Evolutionary conservation across 2,888 invertebrate species (phyloP), one percentile per base, ranked within the genome.

Genomic region (Parapristionchus giblindavisi): DNA sequence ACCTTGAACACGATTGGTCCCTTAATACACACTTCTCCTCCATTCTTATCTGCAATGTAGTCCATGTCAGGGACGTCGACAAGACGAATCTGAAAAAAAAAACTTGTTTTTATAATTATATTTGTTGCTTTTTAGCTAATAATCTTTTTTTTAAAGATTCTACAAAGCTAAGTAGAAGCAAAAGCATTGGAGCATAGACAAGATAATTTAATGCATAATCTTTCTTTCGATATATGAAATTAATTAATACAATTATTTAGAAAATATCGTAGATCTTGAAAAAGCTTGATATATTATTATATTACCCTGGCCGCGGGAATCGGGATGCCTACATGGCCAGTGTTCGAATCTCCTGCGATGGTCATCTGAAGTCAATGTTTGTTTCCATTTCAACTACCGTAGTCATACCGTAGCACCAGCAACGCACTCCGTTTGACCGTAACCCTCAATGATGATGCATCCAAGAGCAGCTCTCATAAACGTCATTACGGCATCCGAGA

Each of bases 21-120:
- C 51, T 76, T 58, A 52, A 85, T 74, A 75, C 86, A 84, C n/a
- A 85, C 81, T 56, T 80, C 79, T 27, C 80, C 80, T 32, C 48
- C n/a, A 52, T 71, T 65, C 36, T 76, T 43, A 21, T 60, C 51
- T 27, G 88, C 87, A 77, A 75, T 85, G 80, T 89, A 89, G 65
- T 96, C 94, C 96, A 97, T 96, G 89, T 97, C 97, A 77, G 96
- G 95, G 79, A 96, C 96, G 90, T 97, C 96, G 80, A 93, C 93
- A 85, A 97, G 90, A 92, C 96, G 96, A 83, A 97, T 61, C 36
- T 61, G 61, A 14, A 61, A n/a, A n/a, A n/a, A n/a, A n/a, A n/a
- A n/a, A n/a, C n/a, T n/a, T n/a, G n/a, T n/a, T n/a, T n/a, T n/a
- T n/a, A n/a, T n/a, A n/a, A n/a, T n/a, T n/a, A n/a, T n/a, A n/a